Conservation (phyloP, 2,888 invertebrate species). For the Adelphocoris suturalis region DNA sequence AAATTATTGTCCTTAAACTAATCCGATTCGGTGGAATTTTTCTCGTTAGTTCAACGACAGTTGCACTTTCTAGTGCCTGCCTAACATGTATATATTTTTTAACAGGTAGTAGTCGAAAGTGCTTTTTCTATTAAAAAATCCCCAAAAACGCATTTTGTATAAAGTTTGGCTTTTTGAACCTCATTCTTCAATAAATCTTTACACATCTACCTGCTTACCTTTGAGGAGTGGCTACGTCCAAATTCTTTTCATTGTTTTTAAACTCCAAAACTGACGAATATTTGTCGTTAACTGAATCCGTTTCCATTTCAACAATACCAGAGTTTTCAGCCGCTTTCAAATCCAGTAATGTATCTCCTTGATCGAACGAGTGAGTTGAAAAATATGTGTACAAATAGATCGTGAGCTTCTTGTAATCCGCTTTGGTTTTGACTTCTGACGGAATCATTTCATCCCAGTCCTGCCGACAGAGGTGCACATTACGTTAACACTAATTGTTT, state of each 20-base stretch:
- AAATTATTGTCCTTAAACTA: too few relatives aligned
- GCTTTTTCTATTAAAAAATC: too few relatives aligned
- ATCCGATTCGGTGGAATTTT: too few relatives aligned
- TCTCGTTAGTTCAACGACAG: too few relatives aligned
- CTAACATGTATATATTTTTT: too few relatives aligned
- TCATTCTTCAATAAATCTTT: too few relatives aligned
- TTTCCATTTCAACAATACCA: not conserved
- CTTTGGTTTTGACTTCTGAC: slow-evolving; percentile 75
- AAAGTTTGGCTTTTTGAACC: too few relatives aligned
- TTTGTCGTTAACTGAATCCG: not conserved
- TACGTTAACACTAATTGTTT: not conserved
- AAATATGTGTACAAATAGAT: slow-evolving; percentile 78
- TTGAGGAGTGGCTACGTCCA: not conserved
- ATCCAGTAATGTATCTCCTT: slow-evolving; percentile 70
- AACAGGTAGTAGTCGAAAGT: too few relatives aligned
- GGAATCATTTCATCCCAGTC: slow-evolving; percentile 77
- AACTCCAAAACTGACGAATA: not conserved
- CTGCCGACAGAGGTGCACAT: slow-evolving; percentile 75
- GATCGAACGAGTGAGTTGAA: slow-evolving; percentile 77
- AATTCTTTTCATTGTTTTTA: slow-evolving; percentile 7
- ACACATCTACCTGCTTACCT: not conserved
- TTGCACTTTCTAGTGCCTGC: too few relatives aligned
- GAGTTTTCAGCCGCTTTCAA: slow-evolving; percentile 64
- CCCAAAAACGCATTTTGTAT: too few relatives aligned
- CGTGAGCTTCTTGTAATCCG: slow-evolving; percentile 78